Base-by-base conservation (phyloP, 2,113 vertebrate genomes). In the Mustela lutreola region DNA sequence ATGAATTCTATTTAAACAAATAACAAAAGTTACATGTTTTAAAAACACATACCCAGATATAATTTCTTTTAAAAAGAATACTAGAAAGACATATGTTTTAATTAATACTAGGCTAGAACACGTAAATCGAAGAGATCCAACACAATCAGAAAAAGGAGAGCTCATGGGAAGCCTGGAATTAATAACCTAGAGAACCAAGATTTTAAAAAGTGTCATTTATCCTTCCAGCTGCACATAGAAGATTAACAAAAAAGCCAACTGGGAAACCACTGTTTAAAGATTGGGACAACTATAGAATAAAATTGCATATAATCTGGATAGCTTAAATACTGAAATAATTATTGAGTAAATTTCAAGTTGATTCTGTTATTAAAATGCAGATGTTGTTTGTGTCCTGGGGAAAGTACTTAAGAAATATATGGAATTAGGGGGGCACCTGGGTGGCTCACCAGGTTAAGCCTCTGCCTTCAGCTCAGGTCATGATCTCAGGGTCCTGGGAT, bases 261-360 rank as follows among this genome's bases (percentile, higher is more conserved):
- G 31, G 53, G 42, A 53, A 58, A 19, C 5, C 48, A 76, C 63
- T 82, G 18, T 89, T 73, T 45, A 53, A 91, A 80, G 15, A 87
- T 9, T 39, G 5, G 48, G n/a, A 79, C 28, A 93, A 24, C 56
- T 84, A 11, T n/a, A 42, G 21, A 76, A 31, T 76, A 83, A 56
- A 50, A 91, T 79, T 92, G 39, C 3, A 33, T 42, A 4, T 21
- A 79, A 36, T 89, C 28, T 65, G 75, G 67, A 73, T 33, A 90
- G 67, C 28, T 39, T 84, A 95, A 53, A 73, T 89, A 82, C 53
- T 79, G 48, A 94, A 89, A 91, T 24, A 45, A 39, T 89, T 92
- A 86, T 45, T 93, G 42, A 50, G 65, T 80, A 14, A 73, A 14
- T 45, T 93, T 96, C 39, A 94, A 62, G 15, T 56, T 83, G 75